Conservation (phyloP, 2,888 invertebrate species). For the Asteroscopus sphinx region DNA sequence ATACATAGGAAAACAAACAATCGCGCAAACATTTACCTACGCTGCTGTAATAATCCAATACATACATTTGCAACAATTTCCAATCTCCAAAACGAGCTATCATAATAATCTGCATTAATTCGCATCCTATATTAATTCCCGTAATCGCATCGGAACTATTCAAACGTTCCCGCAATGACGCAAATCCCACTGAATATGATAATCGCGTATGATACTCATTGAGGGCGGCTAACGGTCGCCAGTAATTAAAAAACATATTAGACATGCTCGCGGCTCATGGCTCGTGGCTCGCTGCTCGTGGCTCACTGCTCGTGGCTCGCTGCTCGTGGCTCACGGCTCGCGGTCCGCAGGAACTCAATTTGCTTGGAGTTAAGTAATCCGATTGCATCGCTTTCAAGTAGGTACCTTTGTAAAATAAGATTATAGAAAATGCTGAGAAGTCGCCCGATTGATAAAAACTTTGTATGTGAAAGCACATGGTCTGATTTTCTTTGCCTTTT, state of each 20-base stretch:
- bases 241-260: constrained; percentile 85
- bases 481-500: constrained; percentile 1
- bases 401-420: constrained; percentile 72
- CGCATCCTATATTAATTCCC: constrained; percentile 63
- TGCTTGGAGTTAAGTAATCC: constrained; percentile 70
- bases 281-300: constrained; percentile 57
- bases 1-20: too few species aligned
- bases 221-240: constrained; percentile 31
- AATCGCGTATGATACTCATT: constrained; percentile 68
- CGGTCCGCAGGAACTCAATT: constrained; percentile 60
- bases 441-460: constrained; percentile 48
- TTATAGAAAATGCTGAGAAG: constrained; percentile 69
- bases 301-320: too few species aligned
- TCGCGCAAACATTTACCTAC: constrained; percentile 3
- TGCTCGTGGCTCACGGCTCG: constrained; percentile 17
- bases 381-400: constrained; percentile 69
- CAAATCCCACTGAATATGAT: constrained; percentile 73
- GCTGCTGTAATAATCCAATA: constrained; percentile 52
- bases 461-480: constrained; percentile 19
- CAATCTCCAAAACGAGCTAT: constrained; percentile 55
- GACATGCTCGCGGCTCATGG: constrained; percentile 41
- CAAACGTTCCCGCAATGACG: constrained; percentile 69
- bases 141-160: constrained; percentile 67
- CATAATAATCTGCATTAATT: constrained; percentile 73
- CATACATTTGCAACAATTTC: constrained; percentile 47